Evolutionary conservation across 2,888 invertebrate genomes (phyloP), one percentile per base, ranked within the genome.

Genomic region (Lottia gigantea): DNA sequence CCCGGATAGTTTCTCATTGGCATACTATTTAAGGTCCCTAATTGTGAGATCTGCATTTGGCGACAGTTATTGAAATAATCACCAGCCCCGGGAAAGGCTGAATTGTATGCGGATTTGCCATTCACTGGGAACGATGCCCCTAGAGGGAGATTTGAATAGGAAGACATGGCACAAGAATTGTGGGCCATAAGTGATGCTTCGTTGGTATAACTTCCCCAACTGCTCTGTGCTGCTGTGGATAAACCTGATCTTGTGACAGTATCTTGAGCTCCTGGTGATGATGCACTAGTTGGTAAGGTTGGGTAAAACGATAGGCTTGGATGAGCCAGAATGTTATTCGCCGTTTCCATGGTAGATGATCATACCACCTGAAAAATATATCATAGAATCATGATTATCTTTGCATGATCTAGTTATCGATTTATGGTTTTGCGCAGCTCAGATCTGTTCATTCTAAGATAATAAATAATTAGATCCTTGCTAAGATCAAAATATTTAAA

Each of bases 21-120:
- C 77, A 83, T 79, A 69, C 81, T 80, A 75, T 85, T 85, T 55
- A 85, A 76, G 40, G 82, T 78, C 66, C 82, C 82, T 75, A 85
- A 80, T 62, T 82, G 82, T 66, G 82, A 80, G 45, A 85, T 78
- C 74, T 79, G 81, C 82, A 84, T 84, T 77, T 83, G 83, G 73
- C 84, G 75, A 78, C 85, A 85, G 75, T 83, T 84, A 72, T 76
- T 75, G 62, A 85, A 74, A 74, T 84, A 84, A 76, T 85, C 85
- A 19, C 82, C 80, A 63, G 81, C 79, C 26, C 80, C 77, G 25
- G 78, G 81, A 69, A 81, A 80, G 46, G 79, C 75, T 62, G 83
- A 82, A 68, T 82, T 82, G 72, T 85, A 84, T 11, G 82, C 81
- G 15, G 81, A 78, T 74, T 83, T 83, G 70, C 80, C 81, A 77